Conservation (phyloP, 2,797 vertebrate genomes). For the Poecile montanus region DNA sequence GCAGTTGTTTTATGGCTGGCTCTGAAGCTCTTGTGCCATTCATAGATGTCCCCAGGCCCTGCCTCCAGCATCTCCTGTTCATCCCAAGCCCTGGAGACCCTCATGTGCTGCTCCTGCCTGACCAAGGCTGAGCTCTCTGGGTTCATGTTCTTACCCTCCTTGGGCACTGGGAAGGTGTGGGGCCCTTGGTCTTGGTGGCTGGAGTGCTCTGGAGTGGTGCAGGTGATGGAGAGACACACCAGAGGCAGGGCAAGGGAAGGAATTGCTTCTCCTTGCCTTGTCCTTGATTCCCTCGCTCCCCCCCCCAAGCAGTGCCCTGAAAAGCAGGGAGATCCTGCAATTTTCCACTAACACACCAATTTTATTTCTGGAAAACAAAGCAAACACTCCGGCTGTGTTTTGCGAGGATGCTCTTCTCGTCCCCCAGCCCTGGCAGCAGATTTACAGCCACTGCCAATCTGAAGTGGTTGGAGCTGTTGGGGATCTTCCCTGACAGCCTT, state of each 20-base stretch:
- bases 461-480: conserved; percentile 1
- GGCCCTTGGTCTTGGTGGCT: not conserved
- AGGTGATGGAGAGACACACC: not conserved
- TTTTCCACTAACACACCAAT: not conserved
- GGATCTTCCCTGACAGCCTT: conserved; percentile 53
- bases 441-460: conserved; percentile 19
- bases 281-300: not conserved
- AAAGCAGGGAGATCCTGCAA: not conserved
- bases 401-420: not conserved
- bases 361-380: conserved; percentile 8
- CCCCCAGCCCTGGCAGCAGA: conserved; percentile 44
- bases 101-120: not conserved
- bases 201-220: not conserved
- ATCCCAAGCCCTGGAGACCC: not conserved
- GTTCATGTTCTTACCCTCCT: not conserved
- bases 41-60: not conserved
- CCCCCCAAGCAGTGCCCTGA: not conserved
- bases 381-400: not conserved
- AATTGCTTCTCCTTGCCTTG: not conserved
- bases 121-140: not conserved
- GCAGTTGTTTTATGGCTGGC: not conserved
- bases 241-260: not conserved
- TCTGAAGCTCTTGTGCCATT: not conserved
- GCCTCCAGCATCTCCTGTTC: not conserved
- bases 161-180: not conserved